phyloP scores from a whole-genome alignment of 2,888 invertebrate species.

The Poecilus cupreus region DNA sequence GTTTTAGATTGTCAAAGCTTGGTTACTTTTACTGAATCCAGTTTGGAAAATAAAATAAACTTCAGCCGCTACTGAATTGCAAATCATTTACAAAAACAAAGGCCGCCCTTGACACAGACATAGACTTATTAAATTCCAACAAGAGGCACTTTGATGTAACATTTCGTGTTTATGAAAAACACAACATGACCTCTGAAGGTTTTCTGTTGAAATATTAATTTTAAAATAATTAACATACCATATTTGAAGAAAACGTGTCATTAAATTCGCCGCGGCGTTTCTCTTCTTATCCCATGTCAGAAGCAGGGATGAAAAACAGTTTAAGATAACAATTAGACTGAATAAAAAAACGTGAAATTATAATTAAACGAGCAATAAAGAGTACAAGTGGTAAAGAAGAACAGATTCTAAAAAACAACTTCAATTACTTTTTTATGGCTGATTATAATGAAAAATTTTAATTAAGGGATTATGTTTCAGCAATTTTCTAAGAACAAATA shows the following conservation, averaged over 20 bases:
- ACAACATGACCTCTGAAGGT: neutral
- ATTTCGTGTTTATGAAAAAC: constrained; percentile 31
- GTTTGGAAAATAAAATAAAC: neutral
- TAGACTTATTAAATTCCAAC: constrained; percentile 36
- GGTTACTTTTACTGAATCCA: too few species aligned
- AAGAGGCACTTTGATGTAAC: constrained; percentile 32
- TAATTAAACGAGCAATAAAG: neutral
- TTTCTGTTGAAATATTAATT: neutral
- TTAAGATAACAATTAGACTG: constrained; percentile 28
- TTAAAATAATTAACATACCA: constrained; percentile 23
- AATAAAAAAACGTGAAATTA: neutral
- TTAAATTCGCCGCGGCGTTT: neutral
- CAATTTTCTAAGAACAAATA: neutral
- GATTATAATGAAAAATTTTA: neutral
- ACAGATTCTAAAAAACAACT: neutral
- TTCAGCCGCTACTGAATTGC: neutral
- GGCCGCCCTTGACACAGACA: neutral
- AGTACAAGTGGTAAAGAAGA: neutral
- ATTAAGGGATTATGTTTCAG: neutral
- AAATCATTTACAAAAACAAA: neutral
- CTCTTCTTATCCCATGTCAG: neutral
- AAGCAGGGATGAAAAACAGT: neutral
- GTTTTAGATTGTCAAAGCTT: too few species aligned
- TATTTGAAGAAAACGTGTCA: neutral
- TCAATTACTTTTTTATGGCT: neutral